These are phyloP conservation scores for Sakesphorus luctuosus DNA, from an alignment of 2,113 vertebrate genomes.

Conservation along the genomic window DNA sequence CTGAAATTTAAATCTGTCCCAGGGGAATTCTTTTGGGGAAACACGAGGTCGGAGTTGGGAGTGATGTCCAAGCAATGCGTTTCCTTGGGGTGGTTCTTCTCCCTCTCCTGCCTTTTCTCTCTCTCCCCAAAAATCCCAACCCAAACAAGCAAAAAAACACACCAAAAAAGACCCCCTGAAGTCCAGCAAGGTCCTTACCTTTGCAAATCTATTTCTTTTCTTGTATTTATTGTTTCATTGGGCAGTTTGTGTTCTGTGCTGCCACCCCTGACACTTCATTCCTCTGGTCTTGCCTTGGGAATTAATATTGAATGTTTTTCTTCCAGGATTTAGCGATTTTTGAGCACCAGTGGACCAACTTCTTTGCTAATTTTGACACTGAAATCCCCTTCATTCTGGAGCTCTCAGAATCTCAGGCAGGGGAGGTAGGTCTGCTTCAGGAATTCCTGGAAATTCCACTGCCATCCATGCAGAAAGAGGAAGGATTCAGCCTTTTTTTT, in stretches of 20 bases:
- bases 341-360: constrained; percentile 91
- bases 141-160: not conserved
- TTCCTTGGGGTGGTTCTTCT: not conserved
- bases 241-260: not conserved
- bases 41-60: not conserved
- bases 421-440: constrained; percentile 81
- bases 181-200: not conserved
- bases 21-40: not conserved
- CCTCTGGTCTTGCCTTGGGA: not conserved
- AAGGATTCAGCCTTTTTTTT: not conserved
- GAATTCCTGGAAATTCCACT: not conserved
- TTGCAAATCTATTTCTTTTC: not conserved
- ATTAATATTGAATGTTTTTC: not conserved
- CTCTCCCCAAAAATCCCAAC: not conserved
- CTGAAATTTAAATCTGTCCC: not conserved
- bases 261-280: not conserved
- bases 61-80: not conserved
- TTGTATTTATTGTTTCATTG: fast-evolving
- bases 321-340: constrained; percentile 86
- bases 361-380: constrained; percentile 91
- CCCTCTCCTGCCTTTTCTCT: not conserved
- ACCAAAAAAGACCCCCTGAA: not conserved
- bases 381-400: constrained; percentile 94
- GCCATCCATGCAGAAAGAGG: not conserved
- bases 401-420: constrained; percentile 92